These are phyloP conservation scores for Neoaliturus tenellus DNA, from an alignment of 2,888 invertebrate genomes.

Conservation along the genomic window DNA sequence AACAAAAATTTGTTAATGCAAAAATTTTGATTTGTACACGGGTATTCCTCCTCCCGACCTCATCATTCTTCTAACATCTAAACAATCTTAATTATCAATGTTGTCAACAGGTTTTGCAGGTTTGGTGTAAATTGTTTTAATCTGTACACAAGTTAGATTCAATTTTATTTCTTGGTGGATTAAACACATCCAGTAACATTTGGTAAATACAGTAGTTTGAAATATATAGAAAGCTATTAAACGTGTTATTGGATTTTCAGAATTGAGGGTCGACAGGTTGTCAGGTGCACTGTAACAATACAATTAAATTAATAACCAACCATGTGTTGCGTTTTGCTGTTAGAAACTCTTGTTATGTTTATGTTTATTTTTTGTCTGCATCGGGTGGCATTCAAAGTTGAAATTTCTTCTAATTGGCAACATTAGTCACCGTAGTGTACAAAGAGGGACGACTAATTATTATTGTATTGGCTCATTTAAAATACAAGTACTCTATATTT, in stretches of 20 bases:
- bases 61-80: no score
- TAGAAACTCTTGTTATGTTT: not conserved
- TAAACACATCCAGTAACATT: not conserved
- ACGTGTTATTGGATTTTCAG: not conserved
- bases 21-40: no score
- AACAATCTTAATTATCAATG: not conserved
- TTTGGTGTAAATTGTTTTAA: not conserved
- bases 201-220: not conserved
- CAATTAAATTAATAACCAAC: conserved; percentile 14
- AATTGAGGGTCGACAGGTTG: not conserved
- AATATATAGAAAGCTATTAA: not conserved
- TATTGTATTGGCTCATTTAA: no score
- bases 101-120: no score
- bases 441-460: no score
- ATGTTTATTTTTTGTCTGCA: not conserved
- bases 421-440: no score
- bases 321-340: not conserved
- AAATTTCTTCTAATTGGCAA: no score
- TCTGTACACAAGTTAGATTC: not conserved
- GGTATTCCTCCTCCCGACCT: no score
- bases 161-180: not conserved
- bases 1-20: no score
- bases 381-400: not conserved
- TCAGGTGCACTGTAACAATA: not conserved
- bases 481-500: no score